These are phyloP conservation scores for Chrysolina americana DNA, from an alignment of 2,888 invertebrate genomes.

Conservation along the genomic window DNA sequence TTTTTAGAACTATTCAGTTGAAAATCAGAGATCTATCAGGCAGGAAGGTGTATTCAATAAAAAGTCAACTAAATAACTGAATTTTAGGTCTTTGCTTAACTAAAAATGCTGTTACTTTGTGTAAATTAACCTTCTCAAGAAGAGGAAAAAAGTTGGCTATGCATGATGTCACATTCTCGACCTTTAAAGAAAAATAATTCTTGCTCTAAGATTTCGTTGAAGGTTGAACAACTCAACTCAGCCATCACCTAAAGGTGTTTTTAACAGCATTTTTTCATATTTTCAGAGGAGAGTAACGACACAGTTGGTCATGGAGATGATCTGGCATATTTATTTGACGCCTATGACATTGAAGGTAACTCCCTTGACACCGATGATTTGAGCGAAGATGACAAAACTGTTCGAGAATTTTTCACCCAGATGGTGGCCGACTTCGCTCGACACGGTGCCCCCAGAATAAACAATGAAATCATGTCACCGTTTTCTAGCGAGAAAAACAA, in stretches of 20 bases:
- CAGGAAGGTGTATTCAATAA: too few relatives aligned
- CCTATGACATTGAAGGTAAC: constrained; percentile 75
- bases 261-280: not conserved
- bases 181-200: too few relatives aligned
- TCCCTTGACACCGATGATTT: constrained; percentile 67
- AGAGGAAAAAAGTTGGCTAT: too few relatives aligned
- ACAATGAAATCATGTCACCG: constrained; percentile 66
- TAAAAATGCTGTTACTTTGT: too few relatives aligned
- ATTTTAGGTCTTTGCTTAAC: too few relatives aligned
- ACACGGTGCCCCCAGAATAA: constrained; percentile 67
- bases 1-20: too few relatives aligned
- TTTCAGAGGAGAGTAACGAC: constrained; percentile 53
- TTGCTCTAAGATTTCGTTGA: too few relatives aligned
- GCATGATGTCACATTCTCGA: too few relatives aligned
- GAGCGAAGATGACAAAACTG: constrained; percentile 74
- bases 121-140: too few relatives aligned
- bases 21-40: too few relatives aligned
- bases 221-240: not conserved
- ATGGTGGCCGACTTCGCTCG: constrained; percentile 80
- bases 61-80: too few relatives aligned
- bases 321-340: constrained; percentile 80
- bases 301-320: constrained; percentile 81
- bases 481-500: constrained; percentile 69
- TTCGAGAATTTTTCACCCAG: constrained; percentile 77
- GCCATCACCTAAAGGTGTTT: not conserved